Percentiles rank a stretch among this genome's conserved stretches.
Conservation (phyloP, 1,140 invertebrate genomes). For the fruit fly (Drosophila melanogaster) region Release_6_plus_ISO1_MT NT_037436.4:5005501-5006000, state of each 20-base stretch:
- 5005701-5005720: slow-evolving; percentile 37
- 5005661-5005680: slow-evolving; percentile 34
- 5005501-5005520: slow-evolving; percentile 57
- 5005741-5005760: background rate
- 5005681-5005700: slow-evolving; percentile 68
- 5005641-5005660: slow-evolving; percentile 58
- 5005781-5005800: slow-evolving; percentile 1
- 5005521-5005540: slow-evolving; percentile 36
- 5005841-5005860: background rate
- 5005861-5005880: background rate
- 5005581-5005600: slow-evolving; percentile 34
- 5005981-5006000: slow-evolving; percentile 12
- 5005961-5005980: slow-evolving; percentile 70
- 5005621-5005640: slow-evolving; percentile 71
- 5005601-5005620: slow-evolving; percentile 74
- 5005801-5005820: background rate
- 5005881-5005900: slow-evolving; percentile 7
- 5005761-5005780: background rate
- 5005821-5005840: background rate
- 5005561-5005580: slow-evolving; percentile 71
- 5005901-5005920: slow-evolving; percentile 57
- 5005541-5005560: slow-evolving; percentile 25
- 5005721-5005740: slow-evolving; percentile 39
- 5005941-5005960: slow-evolving; percentile 80
- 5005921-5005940: slow-evolving; percentile 73